Percentiles rank a stretch among this genome's conserved stretches.
Conservation (phyloP, 2,888 invertebrate genomes). For the Hedychridium roseum region DNA sequence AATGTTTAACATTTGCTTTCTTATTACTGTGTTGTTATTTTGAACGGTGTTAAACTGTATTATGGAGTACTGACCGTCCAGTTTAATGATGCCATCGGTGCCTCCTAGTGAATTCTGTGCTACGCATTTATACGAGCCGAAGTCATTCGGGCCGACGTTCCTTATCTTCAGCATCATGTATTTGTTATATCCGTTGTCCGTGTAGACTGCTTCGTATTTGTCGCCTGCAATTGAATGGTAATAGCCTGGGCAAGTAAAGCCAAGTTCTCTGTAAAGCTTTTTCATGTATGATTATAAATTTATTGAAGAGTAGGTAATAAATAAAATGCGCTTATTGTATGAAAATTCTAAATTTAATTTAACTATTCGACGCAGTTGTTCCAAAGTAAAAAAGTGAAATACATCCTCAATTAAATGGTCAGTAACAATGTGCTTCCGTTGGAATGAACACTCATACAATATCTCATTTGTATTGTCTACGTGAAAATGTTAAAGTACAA, state of each 20-base stretch:
- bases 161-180: slow-evolving; percentile 91
- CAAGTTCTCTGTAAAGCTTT: slow-evolving; percentile 25
- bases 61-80: slow-evolving; percentile 77
- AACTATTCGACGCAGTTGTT: too few species aligned
- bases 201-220: slow-evolving; percentile 85
- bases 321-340: not conserved
- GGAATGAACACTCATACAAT: too few species aligned
- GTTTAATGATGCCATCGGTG: slow-evolving; percentile 88
- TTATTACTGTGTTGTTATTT: too few species aligned
- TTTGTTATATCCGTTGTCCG: slow-evolving; percentile 84
- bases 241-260: slow-evolving; percentile 57
- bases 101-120: slow-evolving; percentile 92
- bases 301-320: too few species aligned
- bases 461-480: too few species aligned
- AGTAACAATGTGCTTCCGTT: too few species aligned
- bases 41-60: too few species aligned
- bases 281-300: not conserved
- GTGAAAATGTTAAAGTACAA: too few species aligned
- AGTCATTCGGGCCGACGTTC: slow-evolving; percentile 79
- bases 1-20: too few species aligned
- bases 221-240: slow-evolving; percentile 72
- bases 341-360: too few species aligned
- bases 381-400: too few species aligned
- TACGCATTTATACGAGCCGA: slow-evolving; percentile 89
- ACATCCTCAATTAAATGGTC: too few species aligned